Evolutionary conservation across 1,140 invertebrate genomes (phyloP).

Genomic region (Phymastichus coffea): DNA sequence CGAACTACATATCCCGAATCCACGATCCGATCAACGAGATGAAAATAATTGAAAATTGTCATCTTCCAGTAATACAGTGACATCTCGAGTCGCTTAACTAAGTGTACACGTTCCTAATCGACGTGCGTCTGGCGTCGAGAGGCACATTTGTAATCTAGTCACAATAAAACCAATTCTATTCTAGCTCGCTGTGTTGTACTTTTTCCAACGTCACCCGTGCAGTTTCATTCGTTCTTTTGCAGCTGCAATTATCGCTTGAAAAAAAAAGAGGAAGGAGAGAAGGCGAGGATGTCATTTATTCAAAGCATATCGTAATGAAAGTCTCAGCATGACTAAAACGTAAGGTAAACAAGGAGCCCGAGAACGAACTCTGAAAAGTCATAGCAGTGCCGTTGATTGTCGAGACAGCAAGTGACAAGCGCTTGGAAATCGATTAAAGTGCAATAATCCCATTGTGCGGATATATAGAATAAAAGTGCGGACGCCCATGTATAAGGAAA

Average conservation of each 20-base stretch:
- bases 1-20: slow-evolving; percentile 46
- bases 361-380: too few relatives aligned
- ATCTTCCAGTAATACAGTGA: slow-evolving; percentile 24
- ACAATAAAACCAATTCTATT: slow-evolving; percentile 58
- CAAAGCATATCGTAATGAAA: too few relatives aligned
- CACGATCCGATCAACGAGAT: slow-evolving; percentile 37
- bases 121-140: slow-evolving; percentile 46
- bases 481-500: background rate
- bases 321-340: too few relatives aligned
- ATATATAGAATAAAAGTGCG: slow-evolving; percentile 16
- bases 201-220: too few relatives aligned
- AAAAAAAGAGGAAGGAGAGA: too few relatives aligned
- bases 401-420: slow-evolving; percentile 1
- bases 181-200: slow-evolving; percentile 32
- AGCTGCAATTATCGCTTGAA: too few relatives aligned
- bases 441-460: slow-evolving; percentile 20
- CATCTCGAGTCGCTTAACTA: slow-evolving; percentile 42
- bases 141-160: slow-evolving; percentile 58
- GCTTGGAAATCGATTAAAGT: slow-evolving; percentile 17
- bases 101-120: slow-evolving; percentile 53
- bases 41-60: slow-evolving; percentile 19
- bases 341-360: too few relatives aligned
- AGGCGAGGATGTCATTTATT: too few relatives aligned
- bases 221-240: too few relatives aligned
- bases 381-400: too few relatives aligned